Percentiles rank a stretch among this genome's conserved stretches.
phyloP scores from a whole-genome alignment of 1,140 invertebrate genomes.

The Kradibia gibbosae region DNA sequence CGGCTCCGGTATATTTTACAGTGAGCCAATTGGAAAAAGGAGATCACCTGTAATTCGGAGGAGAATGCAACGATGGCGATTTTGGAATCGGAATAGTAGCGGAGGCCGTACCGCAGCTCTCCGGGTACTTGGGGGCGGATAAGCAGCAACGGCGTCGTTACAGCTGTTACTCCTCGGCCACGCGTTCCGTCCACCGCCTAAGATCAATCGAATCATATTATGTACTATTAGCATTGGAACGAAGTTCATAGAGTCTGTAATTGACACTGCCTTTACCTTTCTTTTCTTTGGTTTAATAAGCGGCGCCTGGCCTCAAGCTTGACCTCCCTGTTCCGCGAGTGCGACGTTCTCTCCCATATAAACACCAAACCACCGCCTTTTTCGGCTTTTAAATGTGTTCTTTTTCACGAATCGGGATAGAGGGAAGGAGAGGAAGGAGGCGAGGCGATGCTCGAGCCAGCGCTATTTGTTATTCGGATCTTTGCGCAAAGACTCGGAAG shows the following conservation, averaged over 20 bases:
- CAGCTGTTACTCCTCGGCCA: slow-evolving; percentile 45
- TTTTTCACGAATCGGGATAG: not conserved
- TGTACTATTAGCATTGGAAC: slow-evolving; percentile 59
- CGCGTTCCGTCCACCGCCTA: slow-evolving; percentile 57
- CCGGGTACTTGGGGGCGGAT: slow-evolving; percentile 40
- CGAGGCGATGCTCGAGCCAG: not conserved
- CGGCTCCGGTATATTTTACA: too few relatives aligned
- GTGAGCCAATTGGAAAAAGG: too few relatives aligned
- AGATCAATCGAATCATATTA: slow-evolving; percentile 64
- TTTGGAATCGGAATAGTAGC: too few relatives aligned
- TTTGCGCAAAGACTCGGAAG: too few relatives aligned
- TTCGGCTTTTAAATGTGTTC: too few relatives aligned
- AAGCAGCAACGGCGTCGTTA: slow-evolving; percentile 54
- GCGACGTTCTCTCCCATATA: not conserved
- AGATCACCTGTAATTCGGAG: too few relatives aligned
- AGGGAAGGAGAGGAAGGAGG: too few relatives aligned
- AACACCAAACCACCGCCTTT: not conserved
- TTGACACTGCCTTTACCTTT: not conserved
- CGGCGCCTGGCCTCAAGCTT: too few relatives aligned
- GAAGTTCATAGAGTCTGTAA: too few relatives aligned
- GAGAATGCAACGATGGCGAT: too few relatives aligned
- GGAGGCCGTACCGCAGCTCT: not conserved
- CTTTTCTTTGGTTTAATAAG: not conserved
- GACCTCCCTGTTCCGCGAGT: too few relatives aligned
- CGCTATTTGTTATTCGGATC: too few relatives aligned